These are phyloP conservation scores for Sisyra terminalis DNA, from an alignment of 2,888 invertebrate genomes.

Conservation along the genomic window DNA sequence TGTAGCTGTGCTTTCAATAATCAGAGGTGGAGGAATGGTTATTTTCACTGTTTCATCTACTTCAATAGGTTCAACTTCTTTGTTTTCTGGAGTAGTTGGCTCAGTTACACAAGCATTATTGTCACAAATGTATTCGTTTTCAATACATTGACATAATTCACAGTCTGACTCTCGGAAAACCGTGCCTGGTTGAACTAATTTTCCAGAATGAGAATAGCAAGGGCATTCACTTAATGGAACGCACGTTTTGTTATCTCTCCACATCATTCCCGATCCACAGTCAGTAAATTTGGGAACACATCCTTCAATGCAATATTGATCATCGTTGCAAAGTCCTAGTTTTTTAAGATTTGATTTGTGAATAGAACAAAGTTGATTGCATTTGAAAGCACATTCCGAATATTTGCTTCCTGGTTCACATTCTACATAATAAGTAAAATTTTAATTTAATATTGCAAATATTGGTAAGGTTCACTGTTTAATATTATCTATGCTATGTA, in stretches of 20 bases:
- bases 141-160: slow-evolving; percentile 62
- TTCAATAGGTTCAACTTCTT: slow-evolving; percentile 1
- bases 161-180: slow-evolving; percentile 41
- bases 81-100: slow-evolving; percentile 10
- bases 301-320: slow-evolving; percentile 25
- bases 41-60: background rate
- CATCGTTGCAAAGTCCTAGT: slow-evolving; percentile 27
- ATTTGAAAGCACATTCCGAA: slow-evolving; percentile 53
- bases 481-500: too few relatives aligned
- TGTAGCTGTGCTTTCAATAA: slow-evolving; percentile 23
- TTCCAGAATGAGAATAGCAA: slow-evolving; percentile 47
- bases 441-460: background rate
- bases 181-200: slow-evolving; percentile 55
- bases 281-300: slow-evolving; percentile 22
- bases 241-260: slow-evolving; percentile 59
- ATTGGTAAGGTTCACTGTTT: too few relatives aligned
- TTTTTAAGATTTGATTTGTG: slow-evolving; percentile 31
- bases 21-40: slow-evolving; percentile 12
- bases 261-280: slow-evolving; percentile 39
- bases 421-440: slow-evolving; percentile 3
- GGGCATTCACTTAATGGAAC: slow-evolving; percentile 58
- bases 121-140: slow-evolving; percentile 59
- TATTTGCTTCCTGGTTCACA: slow-evolving; percentile 35
- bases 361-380: slow-evolving; percentile 52
- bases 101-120: slow-evolving; percentile 27